Evolutionary conservation across 2,888 invertebrate genomes (phyloP).

Genomic region (Agrochola circellaris): DNA sequence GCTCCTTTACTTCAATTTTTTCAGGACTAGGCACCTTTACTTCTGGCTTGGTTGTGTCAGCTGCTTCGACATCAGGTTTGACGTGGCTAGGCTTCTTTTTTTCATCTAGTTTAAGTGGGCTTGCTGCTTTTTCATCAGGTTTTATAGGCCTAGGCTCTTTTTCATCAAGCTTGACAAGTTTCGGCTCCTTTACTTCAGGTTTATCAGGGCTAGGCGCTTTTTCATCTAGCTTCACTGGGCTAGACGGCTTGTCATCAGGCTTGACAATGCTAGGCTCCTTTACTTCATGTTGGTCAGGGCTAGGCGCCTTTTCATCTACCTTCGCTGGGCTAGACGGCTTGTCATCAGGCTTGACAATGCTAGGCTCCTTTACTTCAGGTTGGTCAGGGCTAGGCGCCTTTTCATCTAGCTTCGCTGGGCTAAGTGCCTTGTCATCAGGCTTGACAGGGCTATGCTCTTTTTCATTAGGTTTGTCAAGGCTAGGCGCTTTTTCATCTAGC

Average conservation of each 20-base stretch:
- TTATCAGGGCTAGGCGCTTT: background rate
- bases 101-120: background rate
- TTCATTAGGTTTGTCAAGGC: no score
- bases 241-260: conserved; percentile 4
- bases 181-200: background rate
- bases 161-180: background rate
- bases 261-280: conserved; percentile 9
- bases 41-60: no score
- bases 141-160: background rate
- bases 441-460: no score
- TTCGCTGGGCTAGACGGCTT: conserved; percentile 29
- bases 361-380: background rate
- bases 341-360: background rate
- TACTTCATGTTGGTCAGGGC: background rate
- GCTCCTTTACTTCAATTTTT: no score
- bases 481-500: no score
- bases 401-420: background rate
- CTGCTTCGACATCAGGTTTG: conserved; percentile 16
- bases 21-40: no score
- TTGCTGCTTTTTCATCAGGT: conserved; percentile 7
- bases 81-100: background rate
- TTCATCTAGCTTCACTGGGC: background rate
- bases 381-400: background rate
- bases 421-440: background rate
- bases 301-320: conserved; percentile 2